These are phyloP conservation scores for Macrotus californicus DNA, from an alignment of 2,113 vertebrate genomes.

Conservation along the genomic window DNA sequence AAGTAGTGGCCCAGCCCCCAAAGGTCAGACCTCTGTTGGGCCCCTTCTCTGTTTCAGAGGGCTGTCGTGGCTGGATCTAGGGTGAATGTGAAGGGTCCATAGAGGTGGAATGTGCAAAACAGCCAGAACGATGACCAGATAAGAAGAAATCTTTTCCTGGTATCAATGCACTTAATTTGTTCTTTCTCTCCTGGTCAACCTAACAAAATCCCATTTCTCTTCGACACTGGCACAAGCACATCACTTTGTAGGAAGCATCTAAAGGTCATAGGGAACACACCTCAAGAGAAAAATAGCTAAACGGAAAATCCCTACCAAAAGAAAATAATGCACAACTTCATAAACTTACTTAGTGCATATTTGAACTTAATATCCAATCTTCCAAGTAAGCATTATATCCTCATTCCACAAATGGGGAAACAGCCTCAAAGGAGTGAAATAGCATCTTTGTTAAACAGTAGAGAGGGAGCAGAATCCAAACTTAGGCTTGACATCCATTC, in stretches of 20 bases:
- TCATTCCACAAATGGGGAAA: background rate
- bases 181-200: background rate
- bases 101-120: background rate
- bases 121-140: background rate
- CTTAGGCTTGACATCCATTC: background rate
- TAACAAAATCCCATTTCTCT: background rate
- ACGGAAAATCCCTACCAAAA: background rate
- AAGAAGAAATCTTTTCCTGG: background rate
- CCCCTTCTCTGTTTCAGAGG: background rate
- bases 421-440: background rate
- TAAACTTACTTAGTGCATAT: background rate
- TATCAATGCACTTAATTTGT: background rate
- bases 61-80: background rate
- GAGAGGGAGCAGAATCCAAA: background rate
- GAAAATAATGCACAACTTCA: background rate
- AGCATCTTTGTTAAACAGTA: background rate
- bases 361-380: background rate
- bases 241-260: background rate
- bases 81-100: background rate
- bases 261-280: background rate
- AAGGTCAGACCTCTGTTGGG: background rate
- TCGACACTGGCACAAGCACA: background rate
- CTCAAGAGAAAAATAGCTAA: background rate
- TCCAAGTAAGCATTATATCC: background rate
- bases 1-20: background rate